Evolutionary conservation across 1,140 invertebrate genomes (phyloP).

Genomic region (fruit fly (Drosophila melanogaster)): DNA sequence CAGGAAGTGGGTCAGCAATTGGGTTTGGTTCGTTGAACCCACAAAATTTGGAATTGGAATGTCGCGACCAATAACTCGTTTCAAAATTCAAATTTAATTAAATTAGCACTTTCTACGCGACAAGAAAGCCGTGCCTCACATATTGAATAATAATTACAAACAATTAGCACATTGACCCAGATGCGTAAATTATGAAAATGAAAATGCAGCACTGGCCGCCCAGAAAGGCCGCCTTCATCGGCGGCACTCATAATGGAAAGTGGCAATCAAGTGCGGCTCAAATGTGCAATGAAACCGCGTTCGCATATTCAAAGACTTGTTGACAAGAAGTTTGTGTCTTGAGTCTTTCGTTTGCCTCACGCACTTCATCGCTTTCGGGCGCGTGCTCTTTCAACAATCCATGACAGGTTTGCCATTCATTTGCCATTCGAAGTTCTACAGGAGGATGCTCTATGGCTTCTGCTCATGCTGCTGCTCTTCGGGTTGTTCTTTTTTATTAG

Average conservation of each 20-base stretch:
- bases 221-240: constrained; percentile 32
- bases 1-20: constrained; percentile 35
- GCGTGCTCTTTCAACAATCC: constrained; percentile 33
- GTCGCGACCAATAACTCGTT: constrained; percentile 48
- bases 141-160: constrained; percentile 79
- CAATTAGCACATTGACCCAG: constrained; percentile 76
- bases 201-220: constrained; percentile 30
- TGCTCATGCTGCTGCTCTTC: constrained; percentile 15
- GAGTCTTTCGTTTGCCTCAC: constrained; percentile 51
- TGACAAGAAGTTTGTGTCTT: constrained; percentile 59
- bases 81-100: constrained; percentile 67
- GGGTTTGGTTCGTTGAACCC: constrained; percentile 29
- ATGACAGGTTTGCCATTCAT: constrained; percentile 34
- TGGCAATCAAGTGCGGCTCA: constrained; percentile 36
- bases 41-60: constrained; percentile 8
- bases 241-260: constrained; percentile 40
- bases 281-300: constrained; percentile 46
- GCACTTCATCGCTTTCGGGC: constrained; percentile 1
- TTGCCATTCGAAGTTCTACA: constrained; percentile 23
- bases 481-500: constrained; percentile 58
- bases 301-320: constrained; percentile 22
- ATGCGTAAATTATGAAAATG: constrained; percentile 64
- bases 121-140: constrained; percentile 33
- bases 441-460: constrained; percentile 6
- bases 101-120: constrained; percentile 76